Base-by-base conservation (phyloP, 2,113 vertebrate genomes). In the Cyanoramphus novaezelandiae region DNA sequence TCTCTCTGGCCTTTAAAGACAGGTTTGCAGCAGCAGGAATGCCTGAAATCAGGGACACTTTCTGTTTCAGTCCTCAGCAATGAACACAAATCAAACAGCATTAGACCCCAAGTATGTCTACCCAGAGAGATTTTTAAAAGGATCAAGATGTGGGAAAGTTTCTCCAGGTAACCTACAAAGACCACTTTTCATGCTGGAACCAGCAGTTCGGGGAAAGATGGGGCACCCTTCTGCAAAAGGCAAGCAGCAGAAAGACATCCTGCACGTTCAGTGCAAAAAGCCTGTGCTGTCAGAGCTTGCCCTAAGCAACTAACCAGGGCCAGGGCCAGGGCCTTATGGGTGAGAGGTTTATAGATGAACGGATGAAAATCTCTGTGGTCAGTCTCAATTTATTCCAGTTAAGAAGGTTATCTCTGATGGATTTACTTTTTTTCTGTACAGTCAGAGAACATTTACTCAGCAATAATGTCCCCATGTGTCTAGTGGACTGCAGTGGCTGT, bases 381-480 rank as follows among this genome's bases (percentile, higher is more conserved):
- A 60, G 16, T 47, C 50, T 72, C 84, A 86, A 0, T 59, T 76
- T 70, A 49, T 79, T 82, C 52, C 81, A 35, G 33, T 17, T 75
- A 59, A 79, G 43, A 93, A 88, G n/a, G 19, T 84, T 88, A 28
- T 16, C 39, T 84, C 37, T 81, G 33, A 25, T 72, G 67, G 47
- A 84, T 79, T 79, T 44, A 41, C 17, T 59, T 46, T n/a, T 39
- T 33, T 89, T 60, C 70, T 89, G 41, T 49, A 57, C 6, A 53
- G 63, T n/a, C 52, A 78, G 28, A 5, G 15, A 87, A 55, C 14
- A 62, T 52, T 77, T 80, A 50, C 52, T 50, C 50, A 60, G 39
- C 21, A 44, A 11, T 1, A 2, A 43, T n/a, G 28, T 50, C 13
- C 43, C 9, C 3, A 0, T 5, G 2, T 57, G 13, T 18, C 50